Evolutionary conservation across 2,888 invertebrate species (phyloP).

Genomic region (Cryptocephalus primarius): DNA sequence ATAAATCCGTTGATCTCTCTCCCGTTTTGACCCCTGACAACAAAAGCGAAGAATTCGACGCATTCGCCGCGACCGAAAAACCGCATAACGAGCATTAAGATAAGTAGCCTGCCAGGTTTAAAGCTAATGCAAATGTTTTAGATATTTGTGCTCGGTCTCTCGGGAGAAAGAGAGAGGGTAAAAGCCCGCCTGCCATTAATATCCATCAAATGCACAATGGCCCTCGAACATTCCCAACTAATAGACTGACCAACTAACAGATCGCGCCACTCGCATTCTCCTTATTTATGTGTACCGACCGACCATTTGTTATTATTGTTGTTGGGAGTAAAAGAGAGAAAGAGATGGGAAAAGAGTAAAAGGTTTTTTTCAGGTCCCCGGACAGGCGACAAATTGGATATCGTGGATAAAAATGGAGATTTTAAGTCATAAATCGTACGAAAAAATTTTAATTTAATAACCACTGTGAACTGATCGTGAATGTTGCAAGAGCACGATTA

Average conservation of each 20-base stretch:
- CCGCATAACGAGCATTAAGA: slow-evolving; percentile 5
- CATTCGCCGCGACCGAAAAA: not conserved
- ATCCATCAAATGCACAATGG: slow-evolving; percentile 33
- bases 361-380: too few species aligned
- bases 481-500: too few species aligned
- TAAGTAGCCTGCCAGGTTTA: slow-evolving; percentile 13
- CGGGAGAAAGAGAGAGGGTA: slow-evolving; percentile 19
- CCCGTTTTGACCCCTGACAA: too few species aligned
- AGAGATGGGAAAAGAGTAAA: too few species aligned
- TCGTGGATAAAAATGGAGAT: too few species aligned
- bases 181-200: slow-evolving; percentile 23
- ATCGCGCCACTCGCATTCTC: slow-evolving; percentile 32
- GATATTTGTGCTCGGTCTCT: slow-evolving; percentile 29
- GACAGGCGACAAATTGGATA: too few species aligned
- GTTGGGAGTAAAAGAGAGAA: too few species aligned
- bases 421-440: too few species aligned
- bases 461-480: too few species aligned
- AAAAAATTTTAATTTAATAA: too few species aligned
- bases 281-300: slow-evolving; percentile 29
- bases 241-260: slow-evolving; percentile 35
- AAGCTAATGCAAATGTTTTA: slow-evolving; percentile 29
- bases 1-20: too few species aligned
- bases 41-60: too few species aligned
- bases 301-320: slow-evolving; percentile 26
- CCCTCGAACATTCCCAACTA: slow-evolving; percentile 33